Conservation (phyloP, 2,113 vertebrate species). For the Neomonachus schauinslandi region DNA sequence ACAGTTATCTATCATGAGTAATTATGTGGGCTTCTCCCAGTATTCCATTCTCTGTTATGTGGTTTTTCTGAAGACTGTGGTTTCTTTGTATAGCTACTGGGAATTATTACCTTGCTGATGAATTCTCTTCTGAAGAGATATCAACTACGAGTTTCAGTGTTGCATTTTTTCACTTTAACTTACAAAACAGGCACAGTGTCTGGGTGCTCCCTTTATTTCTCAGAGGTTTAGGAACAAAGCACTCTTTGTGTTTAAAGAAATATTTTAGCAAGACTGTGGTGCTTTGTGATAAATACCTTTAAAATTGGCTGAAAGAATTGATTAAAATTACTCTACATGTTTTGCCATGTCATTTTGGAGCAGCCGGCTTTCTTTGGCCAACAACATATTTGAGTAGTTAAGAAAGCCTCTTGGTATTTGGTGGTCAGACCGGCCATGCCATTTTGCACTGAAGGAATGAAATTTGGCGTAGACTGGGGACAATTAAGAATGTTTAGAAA, state of each 20-base stretch:
- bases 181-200: constrained; percentile 63
- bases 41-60: constrained; percentile 86
- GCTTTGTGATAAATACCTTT: constrained; percentile 55
- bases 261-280: constrained; percentile 33
- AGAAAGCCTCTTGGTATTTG: constrained; percentile 3
- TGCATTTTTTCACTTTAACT: constrained; percentile 67
- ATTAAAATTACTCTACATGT: constrained; percentile 45
- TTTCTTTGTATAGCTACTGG: constrained; percentile 80
- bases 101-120: constrained; percentile 80
- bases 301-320: constrained; percentile 61
- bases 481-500: not conserved
- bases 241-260: constrained; percentile 54
- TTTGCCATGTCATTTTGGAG: constrained; percentile 4
- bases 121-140: constrained; percentile 81
- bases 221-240: constrained; percentile 62
- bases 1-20: constrained; percentile 87
- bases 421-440: not conserved
- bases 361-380: constrained; percentile 6
- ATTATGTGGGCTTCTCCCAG: constrained; percentile 84
- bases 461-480: not conserved
- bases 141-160: constrained; percentile 54
- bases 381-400: not conserved
- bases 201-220: constrained; percentile 39
- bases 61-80: constrained; percentile 85
- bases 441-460: constrained; percentile 46